Conservation (phyloP, 2,113 vertebrate genomes). For the Etia nguti region DNA sequence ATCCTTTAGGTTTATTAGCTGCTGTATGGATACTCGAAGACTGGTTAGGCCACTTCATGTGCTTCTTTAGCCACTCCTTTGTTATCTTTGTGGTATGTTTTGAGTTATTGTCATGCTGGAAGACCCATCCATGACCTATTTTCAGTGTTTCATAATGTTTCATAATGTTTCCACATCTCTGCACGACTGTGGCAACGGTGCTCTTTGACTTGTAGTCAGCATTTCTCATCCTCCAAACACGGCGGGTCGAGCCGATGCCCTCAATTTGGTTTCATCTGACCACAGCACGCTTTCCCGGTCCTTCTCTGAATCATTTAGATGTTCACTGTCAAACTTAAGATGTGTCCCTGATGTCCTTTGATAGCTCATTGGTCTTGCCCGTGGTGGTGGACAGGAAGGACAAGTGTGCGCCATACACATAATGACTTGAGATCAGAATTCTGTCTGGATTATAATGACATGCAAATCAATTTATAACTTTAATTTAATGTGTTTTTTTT, state of each 20-base stretch:
- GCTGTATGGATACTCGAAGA: neutral
- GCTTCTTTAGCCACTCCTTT: neutral
- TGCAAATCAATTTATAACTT: neutral
- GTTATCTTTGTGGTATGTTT: neutral
- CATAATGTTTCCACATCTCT: neutral
- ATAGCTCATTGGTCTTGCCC: neutral
- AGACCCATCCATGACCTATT: neutral
- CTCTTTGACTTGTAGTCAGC: neutral
- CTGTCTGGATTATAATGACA: neutral
- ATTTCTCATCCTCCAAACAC: neutral
- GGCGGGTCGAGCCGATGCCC: accelerated
- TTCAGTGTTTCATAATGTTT: neutral
- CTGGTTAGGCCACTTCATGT: neutral
- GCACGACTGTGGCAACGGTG: neutral
- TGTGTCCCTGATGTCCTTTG: neutral
- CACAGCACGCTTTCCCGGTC: neutral
- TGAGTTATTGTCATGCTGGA: neutral
- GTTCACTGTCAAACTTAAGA: neutral
- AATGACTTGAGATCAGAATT: neutral
- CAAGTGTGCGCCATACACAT: neutral
- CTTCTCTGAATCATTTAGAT: neutral
- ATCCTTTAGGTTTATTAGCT: neutral
- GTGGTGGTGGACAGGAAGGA: neutral
- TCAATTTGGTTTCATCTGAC: neutral
- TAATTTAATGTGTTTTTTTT: neutral